A percentile compares a stretch with the other conserved stretches of the same genome.
Evolutionary conservation across 1,140 invertebrate genomes (phyloP).

Genomic region (Metopolophium dirhodum): DNA sequence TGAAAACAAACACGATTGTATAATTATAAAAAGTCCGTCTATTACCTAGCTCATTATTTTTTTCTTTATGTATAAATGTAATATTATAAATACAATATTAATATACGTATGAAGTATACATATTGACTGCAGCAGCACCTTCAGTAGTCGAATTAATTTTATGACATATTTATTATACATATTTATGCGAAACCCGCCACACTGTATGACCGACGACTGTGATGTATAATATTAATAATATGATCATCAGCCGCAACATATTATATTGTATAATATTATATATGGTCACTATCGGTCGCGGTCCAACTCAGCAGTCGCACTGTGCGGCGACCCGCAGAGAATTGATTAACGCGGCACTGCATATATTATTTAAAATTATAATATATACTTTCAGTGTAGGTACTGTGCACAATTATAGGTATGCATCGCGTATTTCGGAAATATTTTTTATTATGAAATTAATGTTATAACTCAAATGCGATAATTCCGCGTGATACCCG

Average conservation of each 20-base stretch:
- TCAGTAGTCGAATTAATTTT: constrained; percentile 11
- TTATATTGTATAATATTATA: neutral
- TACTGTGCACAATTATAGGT: too few species aligned
- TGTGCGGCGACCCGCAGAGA: neutral
- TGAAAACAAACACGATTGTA: neutral
- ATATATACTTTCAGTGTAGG: neutral
- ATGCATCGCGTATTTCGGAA: neutral
- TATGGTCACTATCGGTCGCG: neutral
- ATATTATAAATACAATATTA: neutral
- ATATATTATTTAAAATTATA: neutral
- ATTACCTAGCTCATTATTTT: neutral
- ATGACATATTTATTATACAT: neutral
- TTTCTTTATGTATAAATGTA: neutral
- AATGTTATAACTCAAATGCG: neutral
- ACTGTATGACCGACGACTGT: neutral
- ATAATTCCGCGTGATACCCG: neutral
- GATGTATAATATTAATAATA: neutral
- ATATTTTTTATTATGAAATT: neutral
- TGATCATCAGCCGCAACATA: neutral
- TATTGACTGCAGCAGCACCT: neutral
- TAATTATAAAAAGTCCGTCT: neutral
- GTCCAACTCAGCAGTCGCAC: neutral
- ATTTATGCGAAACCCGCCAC: neutral
- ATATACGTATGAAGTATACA: neutral
- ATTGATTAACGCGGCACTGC: neutral